Base-by-base conservation (phyloP, 37 sponge, comb jelly and placozoan species). In the Oscarella lobularis region DNA sequence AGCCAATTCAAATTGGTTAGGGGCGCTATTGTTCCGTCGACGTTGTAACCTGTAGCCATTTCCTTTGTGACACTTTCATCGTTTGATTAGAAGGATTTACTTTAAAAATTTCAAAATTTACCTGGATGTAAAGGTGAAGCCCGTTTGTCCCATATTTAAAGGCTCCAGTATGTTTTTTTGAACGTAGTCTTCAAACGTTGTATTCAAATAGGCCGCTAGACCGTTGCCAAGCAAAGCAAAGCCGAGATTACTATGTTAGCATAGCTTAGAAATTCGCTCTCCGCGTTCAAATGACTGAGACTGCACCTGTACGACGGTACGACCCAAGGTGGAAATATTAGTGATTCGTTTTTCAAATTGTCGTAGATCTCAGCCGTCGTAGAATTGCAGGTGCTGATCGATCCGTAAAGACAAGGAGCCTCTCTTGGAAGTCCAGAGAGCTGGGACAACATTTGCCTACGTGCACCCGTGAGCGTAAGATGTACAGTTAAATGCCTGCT, bases 391-490 rank as follows among this genome's bases (percentile, higher is more conserved):
- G 74, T 86, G n/a, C 33, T 3, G 9, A 32, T n/a, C 39, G 85
- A 67, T 72, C 33, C 33, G 0, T 34, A 14, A 9, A 37, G 73
- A 77, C 87, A 86, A 2, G 87, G 87, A 37, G 87, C 79, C 55
- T 82, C 85, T 0, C 85, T 33, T 6, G 82, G 89, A 5, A 88
- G 77, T 66, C 89, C 89, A 40, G 89, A 84, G 73, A 88, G 39
- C 76, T 81, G 76, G 38, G 37, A 36, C 6, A 48, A 27, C 60
- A 48, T 48, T 48, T 48, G 60, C 20, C 60, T 48, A n/a, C n/a
- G n/a, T n/a, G n/a, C n/a, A n/a, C n/a, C n/a, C n/a, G n/a, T n/a
- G n/a, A n/a, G n/a, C n/a, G n/a, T n/a, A n/a, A n/a, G n/a, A n/a
- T n/a, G n/a, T n/a, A n/a, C n/a, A n/a, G n/a, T n/a, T n/a, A n/a